Evolutionary conservation across 2,113 vertebrate genomes (phyloP).

Genomic region (Ailuropoda melanoleuca): DNA sequence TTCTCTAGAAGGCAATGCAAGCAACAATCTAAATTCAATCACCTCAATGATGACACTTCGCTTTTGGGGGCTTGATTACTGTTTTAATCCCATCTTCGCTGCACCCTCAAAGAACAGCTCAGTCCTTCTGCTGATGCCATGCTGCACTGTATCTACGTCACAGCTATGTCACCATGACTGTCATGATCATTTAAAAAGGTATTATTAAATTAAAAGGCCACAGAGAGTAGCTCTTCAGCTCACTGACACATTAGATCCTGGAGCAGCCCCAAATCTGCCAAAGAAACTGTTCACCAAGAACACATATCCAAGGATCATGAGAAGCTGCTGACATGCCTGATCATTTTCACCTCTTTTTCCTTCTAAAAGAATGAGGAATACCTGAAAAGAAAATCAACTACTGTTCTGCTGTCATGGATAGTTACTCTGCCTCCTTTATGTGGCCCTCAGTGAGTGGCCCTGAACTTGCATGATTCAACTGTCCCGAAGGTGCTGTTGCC

Average conservation of each 20-base stretch:
- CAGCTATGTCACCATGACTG: fast-evolving
- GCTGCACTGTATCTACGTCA: background rate
- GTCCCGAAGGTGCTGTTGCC: background rate
- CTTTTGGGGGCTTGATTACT: background rate
- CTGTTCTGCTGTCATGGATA: background rate
- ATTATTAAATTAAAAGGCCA: background rate
- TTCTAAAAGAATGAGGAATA: background rate
- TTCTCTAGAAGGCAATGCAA: background rate
- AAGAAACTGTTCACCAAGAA: background rate
- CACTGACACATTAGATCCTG: background rate
- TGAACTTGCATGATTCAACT: background rate
- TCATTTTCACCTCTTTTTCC: background rate
- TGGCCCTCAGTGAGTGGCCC: background rate
- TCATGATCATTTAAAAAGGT: too few relatives aligned
- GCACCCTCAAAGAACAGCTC: fast-evolving
- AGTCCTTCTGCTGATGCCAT: fast-evolving
- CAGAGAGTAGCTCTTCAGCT: background rate
- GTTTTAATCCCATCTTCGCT: background rate
- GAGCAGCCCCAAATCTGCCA: too few relatives aligned
- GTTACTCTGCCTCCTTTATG: background rate
- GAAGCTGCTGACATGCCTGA: background rate
- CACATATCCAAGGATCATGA: fast-evolving
- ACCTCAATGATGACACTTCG: background rate
- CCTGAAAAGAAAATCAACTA: background rate
- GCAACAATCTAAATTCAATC: background rate